Percentiles rank a stretch among this genome's conserved stretches.
Conservation (phyloP, 1,140 invertebrate species). For the Pseudomyrmex gracilis region DNA sequence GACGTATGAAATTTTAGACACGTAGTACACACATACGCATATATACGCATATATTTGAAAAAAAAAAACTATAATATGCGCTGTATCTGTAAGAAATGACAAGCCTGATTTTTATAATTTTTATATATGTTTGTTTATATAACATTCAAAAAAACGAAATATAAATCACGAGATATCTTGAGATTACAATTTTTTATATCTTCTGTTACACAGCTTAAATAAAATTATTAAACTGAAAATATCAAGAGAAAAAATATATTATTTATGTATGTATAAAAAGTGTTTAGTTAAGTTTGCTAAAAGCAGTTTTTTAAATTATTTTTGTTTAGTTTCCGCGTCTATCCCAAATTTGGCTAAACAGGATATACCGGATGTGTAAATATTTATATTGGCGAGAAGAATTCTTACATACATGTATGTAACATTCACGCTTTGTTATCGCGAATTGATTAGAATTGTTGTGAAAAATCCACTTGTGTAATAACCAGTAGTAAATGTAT, state of each 20-base stretch:
- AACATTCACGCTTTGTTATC: slow-evolving; percentile 28
- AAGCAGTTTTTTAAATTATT: slow-evolving; percentile 68
- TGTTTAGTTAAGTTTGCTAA: slow-evolving; percentile 38
- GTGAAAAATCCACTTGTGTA: slow-evolving; percentile 17
- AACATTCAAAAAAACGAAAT: neutral
- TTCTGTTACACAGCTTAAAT: slow-evolving; percentile 4
- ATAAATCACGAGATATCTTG: neutral
- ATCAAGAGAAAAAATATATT: slow-evolving; percentile 6
- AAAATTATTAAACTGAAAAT: neutral
- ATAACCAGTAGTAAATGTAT: slow-evolving; percentile 2
- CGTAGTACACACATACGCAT: slow-evolving; percentile 62
- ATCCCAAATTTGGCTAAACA: slow-evolving; percentile 38
- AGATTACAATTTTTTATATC: slow-evolving; percentile 2
- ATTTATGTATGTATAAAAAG: slow-evolving; percentile 69
- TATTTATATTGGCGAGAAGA: slow-evolving; percentile 23
- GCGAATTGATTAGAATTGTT: neutral
- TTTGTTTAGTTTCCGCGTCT: neutral
- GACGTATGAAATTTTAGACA: slow-evolving; percentile 69
- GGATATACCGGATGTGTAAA: slow-evolving; percentile 46
- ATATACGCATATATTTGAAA: slow-evolving; percentile 60
- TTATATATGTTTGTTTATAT: slow-evolving; percentile 15
- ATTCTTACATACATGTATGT: neutral
- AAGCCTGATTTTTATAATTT: slow-evolving; percentile 32
- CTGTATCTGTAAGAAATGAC: slow-evolving; percentile 18
- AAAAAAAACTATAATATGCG: neutral